Percentiles rank a stretch among this genome's conserved stretches.
phyloP scores from a whole-genome alignment of 1,140 invertebrate genomes.

The Camponotus floridanus region DNA sequence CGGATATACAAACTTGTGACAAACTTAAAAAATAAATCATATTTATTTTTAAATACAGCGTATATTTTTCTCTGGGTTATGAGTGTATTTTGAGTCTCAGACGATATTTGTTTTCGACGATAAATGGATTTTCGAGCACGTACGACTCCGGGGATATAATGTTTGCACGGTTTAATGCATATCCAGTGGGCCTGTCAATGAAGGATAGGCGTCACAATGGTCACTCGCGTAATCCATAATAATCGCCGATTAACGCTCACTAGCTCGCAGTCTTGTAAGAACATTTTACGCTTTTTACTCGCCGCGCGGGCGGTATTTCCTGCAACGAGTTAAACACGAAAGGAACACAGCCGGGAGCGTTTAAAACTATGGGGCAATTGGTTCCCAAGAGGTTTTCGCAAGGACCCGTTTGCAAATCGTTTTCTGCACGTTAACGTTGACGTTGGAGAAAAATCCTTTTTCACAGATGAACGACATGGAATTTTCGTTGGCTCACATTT shows the following conservation, averaged over 20 bases:
- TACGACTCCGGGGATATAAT: background rate
- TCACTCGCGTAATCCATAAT: constrained; percentile 41
- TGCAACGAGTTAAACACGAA: background rate
- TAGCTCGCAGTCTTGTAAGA: background rate
- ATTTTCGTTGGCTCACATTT: background rate
- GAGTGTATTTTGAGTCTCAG: background rate
- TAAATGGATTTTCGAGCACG: background rate
- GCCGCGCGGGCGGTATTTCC: constrained; percentile 16
- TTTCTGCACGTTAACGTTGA: background rate
- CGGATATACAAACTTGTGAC: no score
- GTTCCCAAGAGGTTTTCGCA: constrained; percentile 8
- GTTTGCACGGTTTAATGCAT: background rate
- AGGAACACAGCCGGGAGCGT: background rate
- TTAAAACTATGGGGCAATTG: background rate
- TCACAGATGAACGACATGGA: no score
- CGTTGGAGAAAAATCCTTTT: background rate
- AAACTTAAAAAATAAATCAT: no score
- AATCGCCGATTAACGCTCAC: constrained; percentile 37
- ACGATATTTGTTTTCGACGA: background rate
- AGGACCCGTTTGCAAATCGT: background rate
- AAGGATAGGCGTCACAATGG: constrained; percentile 14
- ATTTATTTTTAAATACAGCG: no score
- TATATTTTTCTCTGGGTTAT: no score
- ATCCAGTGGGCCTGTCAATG: background rate
- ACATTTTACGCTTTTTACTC: constrained; percentile 15